Evolutionary conservation across 2,797 vertebrate species (phyloP), one percentile per base, ranked within the genome.

Genomic region (Brachyalestes nurse): DNA sequence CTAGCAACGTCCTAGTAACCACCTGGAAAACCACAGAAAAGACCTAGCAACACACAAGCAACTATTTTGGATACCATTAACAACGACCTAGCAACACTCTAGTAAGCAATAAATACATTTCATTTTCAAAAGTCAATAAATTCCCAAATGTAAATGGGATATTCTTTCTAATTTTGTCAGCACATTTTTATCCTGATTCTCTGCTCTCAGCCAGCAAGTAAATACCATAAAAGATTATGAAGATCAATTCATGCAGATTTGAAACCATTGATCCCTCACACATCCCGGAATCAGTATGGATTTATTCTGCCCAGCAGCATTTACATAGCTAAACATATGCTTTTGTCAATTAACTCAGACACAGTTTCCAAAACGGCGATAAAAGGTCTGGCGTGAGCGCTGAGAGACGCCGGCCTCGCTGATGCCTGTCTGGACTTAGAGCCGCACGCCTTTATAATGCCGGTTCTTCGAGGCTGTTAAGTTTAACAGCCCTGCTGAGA

Each of bases 401-500:
- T 70, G 55, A 3, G 21, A 10, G 57, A 77, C 65, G 69, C 8
- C 49, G 14, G 23, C 5, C 58, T 58, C 6, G 57, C 66, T 79
- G 70, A 80, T 57, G 34, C 66, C 71, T 21, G 34, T 42, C 13
- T 16, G 40, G 34, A 17, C 47, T 55, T 64, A 66, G 42, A 38
- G 25, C 73, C 65, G 42, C 82, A 28, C 81, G 76, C 77, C 80
- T 77, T 79, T 82, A 75, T 85, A 86, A 77, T 83, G 70, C 85
- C 57, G 47, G 71, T 53, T 72, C 55, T 25, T 72, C 79, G 82
- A 61, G 72, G 66, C 40, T 72, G 83, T 82, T 89, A 83, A 84
- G 82, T 90, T 90, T 89, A 91, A 92, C 87, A 83, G 84, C 85
- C 61, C 45, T 67, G 42, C 67, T 66, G 78, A 73, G 85, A 76